A percentile compares a stretch with the other conserved stretches of the same genome.
Conservation (phyloP, 2,113 vertebrate genomes). For the Eclectus roratus region DNA sequence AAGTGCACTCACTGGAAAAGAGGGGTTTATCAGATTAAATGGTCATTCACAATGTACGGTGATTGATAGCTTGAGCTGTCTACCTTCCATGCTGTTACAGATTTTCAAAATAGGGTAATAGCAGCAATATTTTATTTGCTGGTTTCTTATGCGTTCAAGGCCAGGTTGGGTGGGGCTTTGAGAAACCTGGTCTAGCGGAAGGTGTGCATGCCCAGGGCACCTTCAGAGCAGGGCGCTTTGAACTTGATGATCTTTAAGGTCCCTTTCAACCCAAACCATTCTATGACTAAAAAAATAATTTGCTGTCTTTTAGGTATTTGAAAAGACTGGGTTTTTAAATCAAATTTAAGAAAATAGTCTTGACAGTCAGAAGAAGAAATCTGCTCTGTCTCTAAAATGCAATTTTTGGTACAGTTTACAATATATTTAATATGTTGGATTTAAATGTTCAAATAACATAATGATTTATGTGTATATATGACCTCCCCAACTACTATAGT, state of each 20-base stretch:
- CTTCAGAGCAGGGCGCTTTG: background rate
- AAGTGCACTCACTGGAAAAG: background rate
- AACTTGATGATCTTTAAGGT: background rate
- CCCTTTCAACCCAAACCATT: background rate
- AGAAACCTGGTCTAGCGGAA: background rate
- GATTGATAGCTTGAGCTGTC: background rate
- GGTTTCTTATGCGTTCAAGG: background rate
- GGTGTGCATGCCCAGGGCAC: background rate
- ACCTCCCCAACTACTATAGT: background rate
- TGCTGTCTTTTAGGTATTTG: background rate
- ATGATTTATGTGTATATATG: background rate
- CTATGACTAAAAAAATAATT: background rate
- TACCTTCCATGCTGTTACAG: background rate
- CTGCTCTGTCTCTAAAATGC: background rate
- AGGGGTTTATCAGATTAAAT: background rate
- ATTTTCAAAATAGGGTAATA: background rate
- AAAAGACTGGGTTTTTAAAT: background rate
- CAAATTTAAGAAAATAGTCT: background rate
- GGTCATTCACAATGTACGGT: background rate
- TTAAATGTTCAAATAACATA: background rate
- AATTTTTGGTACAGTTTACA: background rate
- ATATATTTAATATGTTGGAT: background rate
- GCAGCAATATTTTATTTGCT: background rate
- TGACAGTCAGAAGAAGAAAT: background rate
- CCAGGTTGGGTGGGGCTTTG: background rate